Conservation (phyloP, 2,888 invertebrate genomes). For the Scaptomyza cyrtandrae region DNA sequence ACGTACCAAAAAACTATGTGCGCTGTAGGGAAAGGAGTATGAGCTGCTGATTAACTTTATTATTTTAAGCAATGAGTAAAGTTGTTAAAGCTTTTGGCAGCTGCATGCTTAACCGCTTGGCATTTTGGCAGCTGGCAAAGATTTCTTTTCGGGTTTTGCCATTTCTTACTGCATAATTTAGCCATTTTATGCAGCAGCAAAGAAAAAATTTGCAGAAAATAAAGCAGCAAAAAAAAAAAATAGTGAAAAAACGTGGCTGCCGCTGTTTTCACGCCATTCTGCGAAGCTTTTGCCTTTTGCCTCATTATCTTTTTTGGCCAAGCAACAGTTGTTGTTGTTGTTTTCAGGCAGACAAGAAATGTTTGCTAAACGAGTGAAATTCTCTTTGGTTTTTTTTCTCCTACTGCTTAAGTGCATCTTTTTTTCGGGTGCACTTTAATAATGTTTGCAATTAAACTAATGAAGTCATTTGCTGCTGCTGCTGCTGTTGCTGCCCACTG, state of each 20-base stretch:
- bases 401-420: conserved; percentile 42
- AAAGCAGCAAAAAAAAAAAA: not conserved
- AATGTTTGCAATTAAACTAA: conserved; percentile 79
- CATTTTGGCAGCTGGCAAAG: conserved; percentile 70
- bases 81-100: conserved; percentile 24
- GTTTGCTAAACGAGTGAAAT: conserved; percentile 59
- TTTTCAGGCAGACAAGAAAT: conserved; percentile 29
- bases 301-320: conserved; percentile 54
- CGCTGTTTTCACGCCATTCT: conserved; percentile 47
- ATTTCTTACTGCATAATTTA: conserved; percentile 60
- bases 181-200: conserved; percentile 62
- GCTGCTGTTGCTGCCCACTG: conserved; percentile 10
- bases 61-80: conserved; percentile 27
- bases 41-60: conserved; percentile 34
- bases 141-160: conserved; percentile 41
- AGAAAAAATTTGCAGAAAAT: conserved; percentile 5
- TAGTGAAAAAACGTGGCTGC: conserved; percentile 22
- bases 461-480: conserved; percentile 67
- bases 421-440: conserved; percentile 52
- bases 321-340: conserved; percentile 59
- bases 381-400: conserved; percentile 9
- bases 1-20: not conserved
- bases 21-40: not conserved
- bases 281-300: conserved; percentile 36
- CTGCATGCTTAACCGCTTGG: conserved; percentile 45